These are phyloP conservation scores for Phortica okadai DNA, from an alignment of 2,888 invertebrate genomes.

Conservation along the genomic window DNA sequence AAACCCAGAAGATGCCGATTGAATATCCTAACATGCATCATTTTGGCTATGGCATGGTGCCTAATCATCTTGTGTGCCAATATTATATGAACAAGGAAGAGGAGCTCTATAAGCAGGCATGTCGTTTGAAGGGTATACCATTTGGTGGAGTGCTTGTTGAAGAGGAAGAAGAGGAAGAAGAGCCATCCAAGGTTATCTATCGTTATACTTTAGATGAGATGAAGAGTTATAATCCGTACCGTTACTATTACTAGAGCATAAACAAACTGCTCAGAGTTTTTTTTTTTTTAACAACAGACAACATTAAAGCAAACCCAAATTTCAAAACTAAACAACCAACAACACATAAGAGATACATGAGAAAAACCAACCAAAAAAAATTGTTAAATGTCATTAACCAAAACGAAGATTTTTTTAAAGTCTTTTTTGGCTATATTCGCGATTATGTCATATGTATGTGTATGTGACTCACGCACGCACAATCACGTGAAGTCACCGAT, in stretches of 20 bases:
- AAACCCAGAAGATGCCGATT: neutral
- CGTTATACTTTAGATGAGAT: slow-evolving; percentile 65
- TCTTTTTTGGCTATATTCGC: neutral
- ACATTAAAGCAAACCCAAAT: neutral
- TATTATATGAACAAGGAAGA: slow-evolving; percentile 64
- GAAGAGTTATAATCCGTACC: slow-evolving; percentile 64
- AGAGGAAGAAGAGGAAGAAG: slow-evolving; percentile 11
- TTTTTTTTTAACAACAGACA: neutral
- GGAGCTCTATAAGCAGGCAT: slow-evolving; percentile 60
- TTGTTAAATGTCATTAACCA: too few species aligned
- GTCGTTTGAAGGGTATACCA: slow-evolving; percentile 60
- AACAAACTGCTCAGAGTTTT: neutral
- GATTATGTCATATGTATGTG: slow-evolving; percentile 1
- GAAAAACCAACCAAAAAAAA: neutral
- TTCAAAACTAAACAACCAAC: neutral
- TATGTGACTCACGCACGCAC: too few species aligned
- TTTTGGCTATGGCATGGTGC: slow-evolving; percentile 10
- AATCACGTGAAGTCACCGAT: too few species aligned
- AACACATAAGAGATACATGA: neutral
- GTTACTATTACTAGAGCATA: slow-evolving; percentile 30
- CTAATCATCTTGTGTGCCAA: slow-evolving; percentile 40
- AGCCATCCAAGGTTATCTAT: slow-evolving; percentile 49
- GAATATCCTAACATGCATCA: slow-evolving; percentile 4
- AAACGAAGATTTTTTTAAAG: too few species aligned
- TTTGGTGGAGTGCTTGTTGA: slow-evolving; percentile 43